A percentile compares a stretch with the other conserved stretches of the same genome.
Conservation (phyloP, 1,140 invertebrate genomes). For the Melitaea cinxia region DNA sequence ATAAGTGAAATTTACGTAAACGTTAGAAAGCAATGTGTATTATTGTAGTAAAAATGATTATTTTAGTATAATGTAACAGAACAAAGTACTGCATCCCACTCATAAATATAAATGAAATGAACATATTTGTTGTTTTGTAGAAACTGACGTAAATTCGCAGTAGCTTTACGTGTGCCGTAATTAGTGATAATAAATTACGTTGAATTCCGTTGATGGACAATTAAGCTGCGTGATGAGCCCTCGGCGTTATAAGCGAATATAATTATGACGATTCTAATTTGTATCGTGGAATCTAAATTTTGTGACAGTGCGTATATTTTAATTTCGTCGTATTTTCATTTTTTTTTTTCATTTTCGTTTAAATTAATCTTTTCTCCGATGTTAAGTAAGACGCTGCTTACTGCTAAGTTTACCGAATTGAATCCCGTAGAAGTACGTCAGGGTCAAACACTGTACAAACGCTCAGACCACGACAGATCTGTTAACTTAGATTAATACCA, state of each 20-base stretch:
- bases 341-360: too few species aligned
- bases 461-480: too few species aligned
- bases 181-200: slow-evolving; percentile 21
- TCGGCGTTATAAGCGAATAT: neutral
- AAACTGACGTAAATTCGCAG: neutral
- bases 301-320: neutral
- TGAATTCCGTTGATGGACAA: slow-evolving; percentile 18
- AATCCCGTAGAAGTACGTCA: too few species aligned
- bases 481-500: too few species aligned
- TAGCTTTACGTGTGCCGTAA: slow-evolving; percentile 17
- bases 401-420: too few species aligned
- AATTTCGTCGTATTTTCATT: neutral
- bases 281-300: neutral
- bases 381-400: too few species aligned
- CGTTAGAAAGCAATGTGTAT: too few species aligned
- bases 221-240: slow-evolving; percentile 6
- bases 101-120: neutral
- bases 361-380: too few species aligned
- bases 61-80: neutral
- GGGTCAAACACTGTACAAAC: too few species aligned
- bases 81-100: neutral
- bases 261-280: slow-evolving; percentile 7
- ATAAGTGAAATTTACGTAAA: too few species aligned
- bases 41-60: neutral
- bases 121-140: slow-evolving; percentile 1